Evolutionary conservation across 1,140 invertebrate species (phyloP).

Genomic region (Apocrypta bakeri): DNA sequence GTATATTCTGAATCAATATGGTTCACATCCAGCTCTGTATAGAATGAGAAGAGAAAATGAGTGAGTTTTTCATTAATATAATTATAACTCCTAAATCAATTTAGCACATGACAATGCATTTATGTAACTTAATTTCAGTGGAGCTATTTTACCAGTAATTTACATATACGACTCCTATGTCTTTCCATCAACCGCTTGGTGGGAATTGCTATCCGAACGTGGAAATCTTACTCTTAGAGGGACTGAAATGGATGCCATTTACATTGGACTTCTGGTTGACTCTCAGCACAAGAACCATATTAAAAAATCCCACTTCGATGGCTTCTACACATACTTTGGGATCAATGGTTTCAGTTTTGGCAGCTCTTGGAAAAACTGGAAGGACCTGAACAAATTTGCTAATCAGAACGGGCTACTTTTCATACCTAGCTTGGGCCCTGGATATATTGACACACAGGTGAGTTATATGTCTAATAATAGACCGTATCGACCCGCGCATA

Average conservation of each 20-base stretch:
- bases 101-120: background rate
- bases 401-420: slow-evolving; percentile 76
- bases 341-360: slow-evolving; percentile 78
- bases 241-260: slow-evolving; percentile 76
- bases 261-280: slow-evolving; percentile 75
- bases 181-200: slow-evolving; percentile 73
- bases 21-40: slow-evolving; percentile 74
- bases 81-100: background rate
- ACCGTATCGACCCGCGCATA: background rate
- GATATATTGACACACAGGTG: slow-evolving; percentile 77
- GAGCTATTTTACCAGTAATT: slow-evolving; percentile 73
- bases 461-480: background rate
- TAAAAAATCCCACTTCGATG: slow-evolving; percentile 77
- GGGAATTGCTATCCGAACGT: slow-evolving; percentile 72
- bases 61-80: slow-evolving; percentile 56
- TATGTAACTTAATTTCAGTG: slow-evolving; percentile 60
- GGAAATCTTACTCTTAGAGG: slow-evolving; percentile 74
- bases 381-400: slow-evolving; percentile 76
- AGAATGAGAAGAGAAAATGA: slow-evolving; percentile 70
- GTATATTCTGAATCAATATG: slow-evolving; percentile 67
- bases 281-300: slow-evolving; percentile 72
- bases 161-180: slow-evolving; percentile 78
- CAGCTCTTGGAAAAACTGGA: slow-evolving; percentile 80
- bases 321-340: slow-evolving; percentile 79
- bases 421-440: slow-evolving; percentile 78